Base-by-base conservation (phyloP, 2,113 vertebrate species). In the Urocolius indicus region DNA sequence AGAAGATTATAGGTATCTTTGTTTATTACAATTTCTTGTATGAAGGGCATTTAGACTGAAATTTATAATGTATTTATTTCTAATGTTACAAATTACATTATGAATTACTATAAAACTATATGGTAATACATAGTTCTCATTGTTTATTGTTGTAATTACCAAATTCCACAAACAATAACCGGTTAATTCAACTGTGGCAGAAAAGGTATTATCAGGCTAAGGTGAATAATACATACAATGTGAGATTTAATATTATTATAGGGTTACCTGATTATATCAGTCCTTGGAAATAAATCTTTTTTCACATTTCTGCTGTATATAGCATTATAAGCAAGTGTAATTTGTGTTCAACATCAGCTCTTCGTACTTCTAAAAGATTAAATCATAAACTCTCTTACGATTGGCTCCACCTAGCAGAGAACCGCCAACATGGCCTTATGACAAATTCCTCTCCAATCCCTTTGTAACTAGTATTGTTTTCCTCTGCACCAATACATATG, bases 371-470 rank as follows among this genome's bases (percentile, higher is more conserved):
- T n/a, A 75, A 74, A 5, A 67, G 67, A 80, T 32, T 18, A 91
- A 49, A 51, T 3, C 17, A 17, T 17, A 38, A 91, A 26, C 8
- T 54, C 43, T 49, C 52, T 69, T 34, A 49, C 13, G 84, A 34
- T 9, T 41, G 66, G 30, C 18, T 72, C 22, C 26, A 59, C 21
- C 30, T 75, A n/a, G 19, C 21, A 38, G n/a, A 54, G 43, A 84
- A 52, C 0, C 0, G 27, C 26, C 43, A 78, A 22, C 23, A 55
- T 0, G 6, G 45, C 36, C 41, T 41, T 41, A 34, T 0, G 4
- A 22, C 52, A 48, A 62, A 62, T 48, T 54, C n/a, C 32, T 27
- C 51, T 66, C 27, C 18, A 32, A 71, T 51, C 5, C 16, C 32
- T 55, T 62, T 2, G 2, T 13, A 15, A 20, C 13, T 71, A 22